Evolutionary conservation across 2,113 vertebrate genomes (phyloP).

Genomic region (Serinus canaria): DNA sequence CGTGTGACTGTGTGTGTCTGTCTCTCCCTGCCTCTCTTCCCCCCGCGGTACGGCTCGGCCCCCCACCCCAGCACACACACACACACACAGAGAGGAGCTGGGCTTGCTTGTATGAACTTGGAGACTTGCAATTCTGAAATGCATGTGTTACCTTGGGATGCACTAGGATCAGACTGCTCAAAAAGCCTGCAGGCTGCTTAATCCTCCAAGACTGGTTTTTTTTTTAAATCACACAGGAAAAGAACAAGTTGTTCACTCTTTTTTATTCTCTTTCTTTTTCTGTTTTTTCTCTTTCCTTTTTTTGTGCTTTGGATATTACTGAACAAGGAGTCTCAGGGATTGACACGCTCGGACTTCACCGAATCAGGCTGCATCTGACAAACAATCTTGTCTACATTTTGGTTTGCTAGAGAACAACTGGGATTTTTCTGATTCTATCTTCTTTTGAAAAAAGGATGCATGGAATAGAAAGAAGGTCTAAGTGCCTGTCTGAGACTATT

Average conservation of each 20-base stretch:
- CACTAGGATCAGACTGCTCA: constrained; percentile 31
- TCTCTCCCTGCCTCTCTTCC: constrained; percentile 28
- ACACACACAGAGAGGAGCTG: constrained; percentile 7
- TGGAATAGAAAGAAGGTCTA: constrained; percentile 51
- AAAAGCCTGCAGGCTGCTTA: constrained; percentile 62
- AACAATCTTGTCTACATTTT: constrained; percentile 53
- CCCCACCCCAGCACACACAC: background rate
- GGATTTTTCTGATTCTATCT: constrained; percentile 58
- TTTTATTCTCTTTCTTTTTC: background rate
- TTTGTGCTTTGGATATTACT: constrained; percentile 73
- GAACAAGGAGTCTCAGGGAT: constrained; percentile 71
- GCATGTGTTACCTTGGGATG: constrained; percentile 56
- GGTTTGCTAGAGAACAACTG: constrained; percentile 44
- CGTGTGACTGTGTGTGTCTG: constrained; percentile 18
- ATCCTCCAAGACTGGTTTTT: background rate
- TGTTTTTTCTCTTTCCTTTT: background rate
- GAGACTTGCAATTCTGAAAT: constrained; percentile 57
- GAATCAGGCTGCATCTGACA: constrained; percentile 66
- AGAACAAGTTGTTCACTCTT: constrained; percentile 57
- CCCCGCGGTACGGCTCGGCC: background rate
- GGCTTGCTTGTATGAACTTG: constrained; percentile 59
- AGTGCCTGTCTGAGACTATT: constrained; percentile 60
- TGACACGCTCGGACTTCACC: constrained; percentile 55
- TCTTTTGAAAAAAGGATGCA: constrained; percentile 64
- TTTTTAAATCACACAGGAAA: constrained; percentile 46